Base-by-base conservation (phyloP, 2,797 vertebrate species). In the Aphelocoma californica region DNA sequence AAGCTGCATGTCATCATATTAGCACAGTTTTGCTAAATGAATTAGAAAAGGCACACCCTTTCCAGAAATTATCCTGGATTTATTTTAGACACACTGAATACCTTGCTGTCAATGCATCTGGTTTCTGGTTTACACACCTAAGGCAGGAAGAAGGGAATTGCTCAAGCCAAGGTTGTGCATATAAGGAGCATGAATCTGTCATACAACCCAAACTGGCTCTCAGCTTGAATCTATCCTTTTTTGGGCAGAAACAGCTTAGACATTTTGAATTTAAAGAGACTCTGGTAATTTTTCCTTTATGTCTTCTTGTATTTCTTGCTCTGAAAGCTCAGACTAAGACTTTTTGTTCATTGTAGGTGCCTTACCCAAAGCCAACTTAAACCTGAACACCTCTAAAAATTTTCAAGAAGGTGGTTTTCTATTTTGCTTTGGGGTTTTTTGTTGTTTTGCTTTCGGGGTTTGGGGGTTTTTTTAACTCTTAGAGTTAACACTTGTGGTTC, bases 101-200 rank as follows among this genome's bases (percentile, higher is more conserved):
- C 77, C 42, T 92, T 50, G 58, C 34, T 90, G 71, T 82, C 80
- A 79, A 17, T 70, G 7, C 14, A 89, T 40, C 42, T 91, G 26
- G 74, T 87, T 84, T 95, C 92, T 92, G 56, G 34, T 82, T 92
- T 82, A 91, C 74, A 82, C 56, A 53, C 74, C 48, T 42, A 61
- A 75, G 44, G 66, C 1, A 8, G 36, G 61, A 90, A 87, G 82
- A 95, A 77, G 16, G 56, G 71, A 89, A 95, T 74, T 82, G 75
- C 81, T 85, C 21, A 89, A 90, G 64, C 67, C 60, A 36, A 54
- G 70, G 54, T 5, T 87, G 57, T 67, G 28, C 74, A 20, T 65
- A 26, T 36, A 84, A 73, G 84, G 64, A 92, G 65, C 64, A 61
- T 36, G 53, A 93, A 89, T 90, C 74, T 85, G 78, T 74, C 92